Percentiles rank a stretch among this genome's conserved stretches.
phyloP scores from a whole-genome alignment of 1,140 invertebrate species.

The Pseudoatta argentina region DNA sequence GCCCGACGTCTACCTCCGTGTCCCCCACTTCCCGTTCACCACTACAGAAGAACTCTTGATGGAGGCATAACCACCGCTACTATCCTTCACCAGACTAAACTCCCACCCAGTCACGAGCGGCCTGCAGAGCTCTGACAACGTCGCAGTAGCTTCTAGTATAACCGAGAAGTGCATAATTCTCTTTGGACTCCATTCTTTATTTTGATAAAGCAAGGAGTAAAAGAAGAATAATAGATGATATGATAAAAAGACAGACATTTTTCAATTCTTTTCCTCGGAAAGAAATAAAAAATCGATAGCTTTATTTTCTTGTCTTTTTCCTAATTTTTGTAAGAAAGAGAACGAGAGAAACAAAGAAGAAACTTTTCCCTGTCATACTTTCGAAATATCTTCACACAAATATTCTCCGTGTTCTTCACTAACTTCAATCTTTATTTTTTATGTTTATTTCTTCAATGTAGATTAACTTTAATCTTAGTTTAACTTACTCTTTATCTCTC shows the following conservation, averaged over 20 bases:
- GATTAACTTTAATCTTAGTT: too few species aligned
- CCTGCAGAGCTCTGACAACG: slow-evolving; percentile 28
- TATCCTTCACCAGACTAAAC: slow-evolving; percentile 23
- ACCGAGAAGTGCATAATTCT: background rate
- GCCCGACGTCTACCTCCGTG: slow-evolving; percentile 44
- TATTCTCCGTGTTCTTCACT: background rate
- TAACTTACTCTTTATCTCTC: too few species aligned
- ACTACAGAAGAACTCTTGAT: slow-evolving; percentile 16
- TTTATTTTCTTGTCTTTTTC: background rate
- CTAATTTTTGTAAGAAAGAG: background rate
- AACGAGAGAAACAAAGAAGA: background rate
- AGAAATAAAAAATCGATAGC: background rate
- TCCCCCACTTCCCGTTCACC: slow-evolving; percentile 51
- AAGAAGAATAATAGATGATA: background rate
- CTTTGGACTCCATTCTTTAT: background rate
- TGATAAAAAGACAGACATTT: background rate
- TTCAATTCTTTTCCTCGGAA: background rate
- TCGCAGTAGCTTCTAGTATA: slow-evolving; percentile 16
- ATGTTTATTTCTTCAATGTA: too few species aligned
- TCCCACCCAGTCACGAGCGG: slow-evolving; percentile 24
- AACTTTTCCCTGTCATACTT: background rate
- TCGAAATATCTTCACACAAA: background rate
- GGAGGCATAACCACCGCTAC: slow-evolving; percentile 55
- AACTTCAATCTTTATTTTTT: background rate
- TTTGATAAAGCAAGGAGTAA: background rate